Percentiles rank a stretch among this genome's conserved stretches.
These are phyloP conservation scores for Syngnathus typhle DNA, from an alignment of 2,113 vertebrate species.

Conservation along the genomic window DNA sequence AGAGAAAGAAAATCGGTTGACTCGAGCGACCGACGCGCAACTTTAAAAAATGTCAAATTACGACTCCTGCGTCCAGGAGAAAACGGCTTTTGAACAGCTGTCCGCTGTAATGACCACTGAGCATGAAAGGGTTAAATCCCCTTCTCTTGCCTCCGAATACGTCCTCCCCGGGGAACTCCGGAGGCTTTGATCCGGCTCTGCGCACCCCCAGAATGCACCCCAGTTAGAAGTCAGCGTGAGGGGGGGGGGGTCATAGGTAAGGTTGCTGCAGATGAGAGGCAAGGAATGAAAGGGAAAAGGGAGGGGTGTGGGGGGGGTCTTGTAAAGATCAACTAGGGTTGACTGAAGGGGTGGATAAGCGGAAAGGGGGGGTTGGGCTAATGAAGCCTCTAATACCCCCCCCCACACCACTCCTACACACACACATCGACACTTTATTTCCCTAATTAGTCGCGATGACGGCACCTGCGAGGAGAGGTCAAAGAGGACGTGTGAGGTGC, in stretches of 20 bases:
- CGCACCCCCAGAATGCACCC: not conserved
- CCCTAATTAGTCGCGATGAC: slow-evolving; percentile 3
- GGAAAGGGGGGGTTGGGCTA: not conserved
- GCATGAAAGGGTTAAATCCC: not conserved
- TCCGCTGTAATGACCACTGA: not conserved
- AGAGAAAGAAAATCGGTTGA: too few relatives aligned
- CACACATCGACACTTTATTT: not conserved
- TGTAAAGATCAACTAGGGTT: slow-evolving; percentile 10
- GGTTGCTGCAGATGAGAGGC: slow-evolving; percentile 7
- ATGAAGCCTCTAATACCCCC: slow-evolving; percentile 5
- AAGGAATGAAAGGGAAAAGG: slow-evolving; percentile 5
- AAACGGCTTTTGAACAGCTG: not conserved
- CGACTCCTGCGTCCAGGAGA: not conserved
- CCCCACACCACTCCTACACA: not conserved
- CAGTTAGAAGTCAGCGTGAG: not conserved
- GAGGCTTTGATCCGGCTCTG: slow-evolving; percentile 4
- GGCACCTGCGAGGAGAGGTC: slow-evolving; percentile 4
- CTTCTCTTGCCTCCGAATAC: not conserved
- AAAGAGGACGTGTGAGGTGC: slow-evolving; percentile 3
- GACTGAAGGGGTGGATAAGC: slow-evolving; percentile 5
- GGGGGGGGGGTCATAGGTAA: not conserved
- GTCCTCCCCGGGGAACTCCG: not conserved
- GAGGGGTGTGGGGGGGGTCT: not conserved
- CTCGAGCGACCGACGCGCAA: not conserved
- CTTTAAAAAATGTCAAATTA: not conserved